Conservation (phyloP, 2,797 vertebrate species). For the Okamejei kenojei region DNA sequence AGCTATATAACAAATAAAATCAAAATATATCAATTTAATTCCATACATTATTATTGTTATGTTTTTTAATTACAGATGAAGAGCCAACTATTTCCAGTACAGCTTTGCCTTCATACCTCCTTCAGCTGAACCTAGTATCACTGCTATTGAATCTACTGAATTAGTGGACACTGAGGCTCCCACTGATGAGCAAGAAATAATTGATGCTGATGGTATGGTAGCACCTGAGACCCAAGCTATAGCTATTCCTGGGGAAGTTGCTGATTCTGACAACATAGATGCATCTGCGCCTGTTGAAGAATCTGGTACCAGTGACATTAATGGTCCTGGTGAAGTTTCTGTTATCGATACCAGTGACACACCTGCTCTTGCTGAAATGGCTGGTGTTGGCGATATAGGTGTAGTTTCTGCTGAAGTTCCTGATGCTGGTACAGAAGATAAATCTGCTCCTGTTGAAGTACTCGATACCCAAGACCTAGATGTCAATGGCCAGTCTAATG, state of each 20-base stretch:
- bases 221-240: not conserved
- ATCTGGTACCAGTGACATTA: not conserved
- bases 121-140: not conserved
- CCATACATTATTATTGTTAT: not conserved
- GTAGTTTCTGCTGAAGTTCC: not conserved
- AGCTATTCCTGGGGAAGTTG: not conserved
- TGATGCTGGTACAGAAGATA: not conserved
- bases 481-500: accelerated
- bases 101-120: not conserved
- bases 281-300: not conserved
- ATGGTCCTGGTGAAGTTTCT: not conserved
- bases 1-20: not conserved
- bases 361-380: not conserved
- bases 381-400: not conserved
- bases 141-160: not conserved
- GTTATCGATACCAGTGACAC: not conserved
- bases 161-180: not conserved
- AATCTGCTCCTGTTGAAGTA: not conserved
- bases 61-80: slow-evolving; percentile 6
- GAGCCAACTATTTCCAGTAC: not conserved
- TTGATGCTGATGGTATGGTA: not conserved
- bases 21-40: not conserved
- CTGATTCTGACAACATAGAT: not conserved
- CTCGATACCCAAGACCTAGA: not conserved
- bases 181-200: not conserved